Percentiles rank a stretch among this genome's conserved stretches.
phyloP scores from a whole-genome alignment of 2,888 invertebrate genomes.

The Tachina lurida region DNA sequence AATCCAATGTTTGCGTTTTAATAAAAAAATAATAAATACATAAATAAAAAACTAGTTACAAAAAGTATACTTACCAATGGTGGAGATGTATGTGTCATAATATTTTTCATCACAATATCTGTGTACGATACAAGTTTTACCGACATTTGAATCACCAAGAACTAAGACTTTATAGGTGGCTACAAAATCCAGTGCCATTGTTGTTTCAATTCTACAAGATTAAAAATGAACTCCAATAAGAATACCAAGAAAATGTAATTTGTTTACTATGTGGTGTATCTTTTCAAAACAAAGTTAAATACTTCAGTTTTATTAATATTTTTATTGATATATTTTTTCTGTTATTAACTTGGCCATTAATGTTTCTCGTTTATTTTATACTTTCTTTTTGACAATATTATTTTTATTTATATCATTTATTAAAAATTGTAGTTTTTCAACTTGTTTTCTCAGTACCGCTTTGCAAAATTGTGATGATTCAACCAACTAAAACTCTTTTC shows the following conservation, averaged over 20 bases:
- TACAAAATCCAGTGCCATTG: slow-evolving; percentile 92
- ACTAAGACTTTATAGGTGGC: slow-evolving; percentile 94
- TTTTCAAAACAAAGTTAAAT: neutral
- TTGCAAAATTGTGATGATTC: slow-evolving; percentile 69
- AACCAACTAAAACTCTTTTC: slow-evolving; percentile 55
- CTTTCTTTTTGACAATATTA: neutral
- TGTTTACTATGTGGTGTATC: slow-evolving; percentile 1
- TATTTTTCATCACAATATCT: slow-evolving; percentile 95
- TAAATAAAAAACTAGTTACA: neutral
- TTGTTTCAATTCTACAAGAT: slow-evolving; percentile 41
- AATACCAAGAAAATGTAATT: slow-evolving; percentile 7
- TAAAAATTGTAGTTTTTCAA: slow-evolving; percentile 4
- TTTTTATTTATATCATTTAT: slow-evolving; percentile 13
- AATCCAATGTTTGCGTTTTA: no score
- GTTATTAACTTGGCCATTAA: slow-evolving; percentile 10
- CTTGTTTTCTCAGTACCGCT: slow-evolving; percentile 47
- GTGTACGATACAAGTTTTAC: slow-evolving; percentile 95
- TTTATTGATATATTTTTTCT: neutral
- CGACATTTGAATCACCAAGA: slow-evolving; percentile 94
- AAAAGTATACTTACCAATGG: slow-evolving; percentile 88
- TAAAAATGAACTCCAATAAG: neutral
- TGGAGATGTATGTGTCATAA: slow-evolving; percentile 95
- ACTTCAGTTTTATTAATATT: neutral
- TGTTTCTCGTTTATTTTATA: neutral
- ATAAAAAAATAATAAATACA: no score